These are phyloP conservation scores for Urocynchramus pylzowi DNA, from an alignment of 2,113 vertebrate species.

Conservation along the genomic window DNA sequence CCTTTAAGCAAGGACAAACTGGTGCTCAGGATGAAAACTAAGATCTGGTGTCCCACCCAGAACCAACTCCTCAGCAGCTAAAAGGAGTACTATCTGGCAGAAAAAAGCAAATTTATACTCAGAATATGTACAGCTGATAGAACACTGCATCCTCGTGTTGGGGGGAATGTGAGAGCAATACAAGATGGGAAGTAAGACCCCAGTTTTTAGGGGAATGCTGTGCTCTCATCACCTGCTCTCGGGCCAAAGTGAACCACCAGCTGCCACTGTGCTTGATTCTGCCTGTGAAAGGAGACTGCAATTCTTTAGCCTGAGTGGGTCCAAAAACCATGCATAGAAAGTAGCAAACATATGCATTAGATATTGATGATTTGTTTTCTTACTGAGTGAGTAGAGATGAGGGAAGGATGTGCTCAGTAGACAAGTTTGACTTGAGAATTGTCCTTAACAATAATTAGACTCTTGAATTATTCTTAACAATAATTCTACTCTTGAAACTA, in stretches of 20 bases:
- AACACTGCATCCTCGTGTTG: rapidly evolving
- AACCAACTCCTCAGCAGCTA: not conserved
- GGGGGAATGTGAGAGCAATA: rapidly evolving
- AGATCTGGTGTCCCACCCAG: not conserved
- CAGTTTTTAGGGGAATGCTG: not conserved
- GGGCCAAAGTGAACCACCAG: not conserved
- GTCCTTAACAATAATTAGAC: not conserved
- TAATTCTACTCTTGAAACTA: not conserved
- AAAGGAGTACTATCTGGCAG: not conserved
- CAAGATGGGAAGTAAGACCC: not conserved
- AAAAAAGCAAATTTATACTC: not conserved
- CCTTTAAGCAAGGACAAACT: not conserved
- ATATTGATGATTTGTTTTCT: not conserved
- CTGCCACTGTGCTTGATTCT: not conserved
- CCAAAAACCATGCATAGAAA: not conserved
- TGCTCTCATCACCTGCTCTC: not conserved
- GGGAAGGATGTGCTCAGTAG: not conserved
- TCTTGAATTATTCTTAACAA: not conserved
- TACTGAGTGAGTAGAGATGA: not conserved
- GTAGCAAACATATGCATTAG: not conserved
- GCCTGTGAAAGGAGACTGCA: not conserved
- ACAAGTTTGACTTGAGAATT: not conserved
- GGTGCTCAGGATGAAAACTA: not conserved
- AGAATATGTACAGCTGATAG: not conserved
- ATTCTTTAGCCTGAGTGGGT: not conserved